phyloP scores from a whole-genome alignment of 2,797 vertebrate species.

The Aldrovandia affinis region DNA sequence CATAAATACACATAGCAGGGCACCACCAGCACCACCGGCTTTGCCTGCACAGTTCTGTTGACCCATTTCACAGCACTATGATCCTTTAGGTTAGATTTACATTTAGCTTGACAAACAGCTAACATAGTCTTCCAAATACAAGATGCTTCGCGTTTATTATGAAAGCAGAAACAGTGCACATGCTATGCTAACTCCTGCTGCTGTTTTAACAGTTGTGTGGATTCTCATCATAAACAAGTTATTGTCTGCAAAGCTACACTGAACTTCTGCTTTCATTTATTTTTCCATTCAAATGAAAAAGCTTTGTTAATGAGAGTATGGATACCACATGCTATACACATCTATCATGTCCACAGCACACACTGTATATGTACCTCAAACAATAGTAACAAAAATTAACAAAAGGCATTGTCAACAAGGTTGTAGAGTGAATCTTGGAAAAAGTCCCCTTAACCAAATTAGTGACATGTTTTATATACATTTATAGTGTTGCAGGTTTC shows the following conservation, averaged over 20 bases:
- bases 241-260: neutral
- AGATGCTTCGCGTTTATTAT: neutral
- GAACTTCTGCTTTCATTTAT: neutral
- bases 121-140: conserved; percentile 30
- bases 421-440: neutral
- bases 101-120: conserved; percentile 39
- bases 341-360: neutral
- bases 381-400: neutral
- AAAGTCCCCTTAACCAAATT: neutral
- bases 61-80: conserved; percentile 32
- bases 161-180: neutral
- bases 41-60: neutral
- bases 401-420: neutral
- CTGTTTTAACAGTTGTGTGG: neutral
- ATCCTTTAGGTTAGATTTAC: conserved; percentile 41
- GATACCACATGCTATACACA: neutral
- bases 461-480: neutral
- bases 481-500: neutral
- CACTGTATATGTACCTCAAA: neutral
- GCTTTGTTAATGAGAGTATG: neutral
- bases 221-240: neutral
- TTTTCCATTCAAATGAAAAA: neutral
- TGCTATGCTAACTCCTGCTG: neutral
- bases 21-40: conserved; percentile 16
- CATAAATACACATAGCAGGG: conserved; percentile 36